Evolutionary conservation across 2,888 invertebrate species (phyloP).

Genomic region (Zelleria hepariella): DNA sequence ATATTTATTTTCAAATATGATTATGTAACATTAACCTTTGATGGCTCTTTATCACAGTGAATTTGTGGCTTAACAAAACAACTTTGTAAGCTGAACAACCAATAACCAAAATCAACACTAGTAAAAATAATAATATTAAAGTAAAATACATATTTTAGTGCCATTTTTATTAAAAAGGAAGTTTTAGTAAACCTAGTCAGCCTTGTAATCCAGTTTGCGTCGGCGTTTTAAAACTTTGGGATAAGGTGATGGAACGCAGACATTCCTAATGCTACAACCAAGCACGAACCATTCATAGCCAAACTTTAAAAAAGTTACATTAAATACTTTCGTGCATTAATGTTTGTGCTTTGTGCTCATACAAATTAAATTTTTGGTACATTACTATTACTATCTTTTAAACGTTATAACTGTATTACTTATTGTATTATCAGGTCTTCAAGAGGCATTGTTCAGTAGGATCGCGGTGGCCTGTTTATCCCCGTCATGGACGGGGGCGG

Average conservation of each 20-base stretch:
- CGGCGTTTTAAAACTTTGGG: not conserved
- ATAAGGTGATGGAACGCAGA: not conserved
- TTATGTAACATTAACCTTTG: slow-evolving; percentile 17
- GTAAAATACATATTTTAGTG: not conserved
- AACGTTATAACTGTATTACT: too few relatives aligned
- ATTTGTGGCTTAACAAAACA: slow-evolving; percentile 16
- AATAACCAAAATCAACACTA: not conserved
- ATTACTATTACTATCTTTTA: too few relatives aligned
- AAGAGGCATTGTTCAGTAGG: slow-evolving; percentile 35
- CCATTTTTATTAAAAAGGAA: not conserved
- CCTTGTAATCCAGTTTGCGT: not conserved
- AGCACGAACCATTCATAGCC: not conserved
- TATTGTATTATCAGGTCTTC: not conserved
- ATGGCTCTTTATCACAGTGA: slow-evolving; percentile 40
- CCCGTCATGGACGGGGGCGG: slow-evolving; percentile 25
- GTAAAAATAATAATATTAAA: not conserved
- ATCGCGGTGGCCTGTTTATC: slow-evolving; percentile 41
- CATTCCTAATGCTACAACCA: not conserved
- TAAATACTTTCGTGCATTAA: too few relatives aligned
- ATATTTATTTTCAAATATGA: slow-evolving; percentile 21
- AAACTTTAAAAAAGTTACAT: not conserved
- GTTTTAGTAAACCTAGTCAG: slow-evolving; percentile 3
- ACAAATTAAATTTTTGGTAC: not conserved
- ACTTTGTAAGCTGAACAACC: slow-evolving; percentile 3
- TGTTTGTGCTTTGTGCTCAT: not conserved